phyloP scores from a whole-genome alignment of 2,888 invertebrate genomes.

The Polylopha cassiicola region DNA sequence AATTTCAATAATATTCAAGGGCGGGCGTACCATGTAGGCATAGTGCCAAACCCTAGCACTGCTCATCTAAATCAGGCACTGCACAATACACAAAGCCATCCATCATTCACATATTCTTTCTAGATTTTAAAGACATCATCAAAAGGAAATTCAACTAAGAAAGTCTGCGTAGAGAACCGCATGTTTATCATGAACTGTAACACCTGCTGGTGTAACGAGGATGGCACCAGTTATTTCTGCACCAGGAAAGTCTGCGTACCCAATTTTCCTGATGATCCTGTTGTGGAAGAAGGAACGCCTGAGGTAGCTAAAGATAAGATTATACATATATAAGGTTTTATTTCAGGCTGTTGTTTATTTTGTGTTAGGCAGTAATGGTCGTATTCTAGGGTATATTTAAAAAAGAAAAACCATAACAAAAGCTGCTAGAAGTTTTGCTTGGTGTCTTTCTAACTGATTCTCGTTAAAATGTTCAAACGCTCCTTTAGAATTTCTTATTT shows the following conservation, averaged over 20 bases:
- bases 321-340: not conserved
- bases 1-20: too few relatives aligned
- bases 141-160: slow-evolving; percentile 32
- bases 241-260: slow-evolving; percentile 62
- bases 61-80: too few relatives aligned
- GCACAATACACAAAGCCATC: too few relatives aligned
- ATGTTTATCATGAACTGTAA: slow-evolving; percentile 72
- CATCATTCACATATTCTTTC: slow-evolving; percentile 3
- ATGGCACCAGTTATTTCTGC: slow-evolving; percentile 69
- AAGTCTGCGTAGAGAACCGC: slow-evolving; percentile 57
- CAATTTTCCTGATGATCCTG: slow-evolving; percentile 41
- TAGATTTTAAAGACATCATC: not conserved
- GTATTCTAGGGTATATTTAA: too few relatives aligned
- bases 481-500: too few relatives aligned
- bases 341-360: not conserved
- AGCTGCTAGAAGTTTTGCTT: too few relatives aligned
- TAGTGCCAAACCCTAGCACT: too few relatives aligned
- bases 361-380: too few relatives aligned
- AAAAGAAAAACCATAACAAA: too few relatives aligned
- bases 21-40: too few relatives aligned
- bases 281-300: slow-evolving; percentile 36
- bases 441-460: too few relatives aligned
- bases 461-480: too few relatives aligned
- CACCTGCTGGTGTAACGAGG: slow-evolving; percentile 70
- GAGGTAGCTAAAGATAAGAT: slow-evolving; percentile 36